phyloP scores from a whole-genome alignment of 2,888 invertebrate genomes.

The Callimorpha dominula region DNA sequence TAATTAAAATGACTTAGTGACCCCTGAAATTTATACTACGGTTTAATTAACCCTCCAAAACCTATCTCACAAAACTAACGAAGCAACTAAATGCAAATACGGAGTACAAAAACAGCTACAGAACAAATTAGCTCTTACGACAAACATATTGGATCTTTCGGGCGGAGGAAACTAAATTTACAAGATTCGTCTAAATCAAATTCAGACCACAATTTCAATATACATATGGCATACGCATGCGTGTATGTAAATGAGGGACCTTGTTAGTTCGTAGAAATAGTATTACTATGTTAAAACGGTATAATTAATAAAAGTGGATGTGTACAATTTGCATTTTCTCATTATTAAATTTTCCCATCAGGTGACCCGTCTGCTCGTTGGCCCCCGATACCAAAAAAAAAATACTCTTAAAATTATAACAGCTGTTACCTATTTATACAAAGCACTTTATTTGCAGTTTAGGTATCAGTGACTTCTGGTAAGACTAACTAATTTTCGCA shows the following conservation, averaged over 20 bases:
- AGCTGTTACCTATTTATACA: no score
- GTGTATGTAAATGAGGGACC: background rate
- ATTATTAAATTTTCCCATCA: no score
- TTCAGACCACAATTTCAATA: constrained; percentile 25
- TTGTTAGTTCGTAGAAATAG: constrained; percentile 11
- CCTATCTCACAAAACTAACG: constrained; percentile 14
- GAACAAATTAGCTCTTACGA: constrained; percentile 16
- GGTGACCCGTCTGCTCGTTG: no score
- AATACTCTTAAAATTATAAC: no score
- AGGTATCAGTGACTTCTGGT: no score
- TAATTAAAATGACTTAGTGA: background rate
- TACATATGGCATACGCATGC: constrained; percentile 3
- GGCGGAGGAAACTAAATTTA: constrained; percentile 10
- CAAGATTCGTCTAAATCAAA: constrained; percentile 21
- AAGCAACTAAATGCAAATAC: constrained; percentile 16
- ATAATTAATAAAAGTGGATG: background rate
- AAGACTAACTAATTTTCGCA: no score
- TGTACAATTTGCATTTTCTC: no score
- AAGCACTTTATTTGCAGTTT: no score
- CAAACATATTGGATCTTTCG: constrained; percentile 16
- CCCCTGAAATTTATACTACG: background rate
- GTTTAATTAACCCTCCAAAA: constrained; percentile 12
- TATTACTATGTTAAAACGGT: background rate
- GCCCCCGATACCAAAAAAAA: no score
- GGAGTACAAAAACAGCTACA: constrained; percentile 15